A percentile compares a stretch with the other conserved stretches of the same genome.
phyloP scores from a whole-genome alignment of 2,888 invertebrate species.

The Crocallis elinguaria region DNA sequence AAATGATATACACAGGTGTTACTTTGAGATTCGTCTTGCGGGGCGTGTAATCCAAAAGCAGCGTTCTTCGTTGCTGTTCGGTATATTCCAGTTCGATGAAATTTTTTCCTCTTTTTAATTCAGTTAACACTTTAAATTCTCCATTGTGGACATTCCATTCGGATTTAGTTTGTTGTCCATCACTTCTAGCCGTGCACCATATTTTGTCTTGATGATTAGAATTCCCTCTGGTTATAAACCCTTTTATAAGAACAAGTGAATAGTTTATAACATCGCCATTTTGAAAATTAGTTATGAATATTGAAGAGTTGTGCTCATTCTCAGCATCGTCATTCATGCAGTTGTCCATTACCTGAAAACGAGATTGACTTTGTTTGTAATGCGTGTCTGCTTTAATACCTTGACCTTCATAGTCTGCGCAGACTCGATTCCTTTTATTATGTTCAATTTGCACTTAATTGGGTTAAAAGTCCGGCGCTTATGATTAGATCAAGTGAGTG shows the following conservation, averaged over 20 bases:
- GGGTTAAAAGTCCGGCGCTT: slow-evolving; percentile 45
- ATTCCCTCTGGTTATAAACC: slow-evolving; percentile 79
- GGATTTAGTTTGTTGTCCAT: slow-evolving; percentile 66
- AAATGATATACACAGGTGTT: slow-evolving; percentile 93
- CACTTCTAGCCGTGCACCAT: slow-evolving; percentile 69
- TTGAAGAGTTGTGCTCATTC: slow-evolving; percentile 73
- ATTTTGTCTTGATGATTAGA: slow-evolving; percentile 72
- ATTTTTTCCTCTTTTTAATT: slow-evolving; percentile 87
- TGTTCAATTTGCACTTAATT: slow-evolving; percentile 55
- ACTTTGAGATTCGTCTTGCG: slow-evolving; percentile 86
- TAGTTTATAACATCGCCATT: slow-evolving; percentile 86
- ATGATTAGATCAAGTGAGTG: slow-evolving; percentile 22
- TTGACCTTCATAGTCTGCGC: slow-evolving; percentile 55
- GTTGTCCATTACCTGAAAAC: slow-evolving; percentile 83
- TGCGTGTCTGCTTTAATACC: slow-evolving; percentile 36
- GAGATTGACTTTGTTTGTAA: slow-evolving; percentile 45
- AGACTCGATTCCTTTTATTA: slow-evolving; percentile 52
- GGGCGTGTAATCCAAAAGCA: slow-evolving; percentile 84
- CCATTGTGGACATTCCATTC: slow-evolving; percentile 87
- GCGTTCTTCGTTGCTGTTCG: slow-evolving; percentile 66
- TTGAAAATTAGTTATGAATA: slow-evolving; percentile 85
- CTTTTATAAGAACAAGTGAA: slow-evolving; percentile 86
- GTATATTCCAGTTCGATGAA: slow-evolving; percentile 85
- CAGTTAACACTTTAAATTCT: slow-evolving; percentile 88
- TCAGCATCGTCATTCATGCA: slow-evolving; percentile 70